These are phyloP conservation scores for Drosophila sproati DNA, from an alignment of 1,140 invertebrate genomes.

Conservation along the genomic window DNA sequence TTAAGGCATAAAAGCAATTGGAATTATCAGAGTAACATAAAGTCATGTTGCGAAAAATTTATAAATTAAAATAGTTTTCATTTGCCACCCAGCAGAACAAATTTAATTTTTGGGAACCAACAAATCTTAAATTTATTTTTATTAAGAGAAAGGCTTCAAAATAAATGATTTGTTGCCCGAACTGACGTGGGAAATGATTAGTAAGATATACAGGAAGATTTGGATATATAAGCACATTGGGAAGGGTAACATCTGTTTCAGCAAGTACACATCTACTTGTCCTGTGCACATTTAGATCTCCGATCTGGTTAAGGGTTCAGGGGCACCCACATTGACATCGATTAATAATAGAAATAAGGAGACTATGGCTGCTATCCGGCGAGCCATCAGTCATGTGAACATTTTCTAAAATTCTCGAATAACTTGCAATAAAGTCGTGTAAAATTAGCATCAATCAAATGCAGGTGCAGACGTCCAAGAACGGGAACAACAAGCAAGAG, in stretches of 20 bases:
- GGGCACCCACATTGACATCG: conserved; percentile 63
- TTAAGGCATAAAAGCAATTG: too few species aligned
- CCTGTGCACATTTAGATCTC: conserved; percentile 17
- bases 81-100: too few species aligned
- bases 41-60: too few species aligned
- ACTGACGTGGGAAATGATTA: conserved; percentile 3
- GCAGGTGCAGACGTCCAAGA: conserved; percentile 64
- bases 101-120: too few species aligned
- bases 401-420: conserved; percentile 37
- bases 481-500: conserved; percentile 21
- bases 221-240: neutral
- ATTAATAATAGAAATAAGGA: conserved; percentile 45
- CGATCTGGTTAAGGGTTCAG: conserved; percentile 10
- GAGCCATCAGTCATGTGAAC: conserved; percentile 54
- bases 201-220: neutral
- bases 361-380: conserved; percentile 8
- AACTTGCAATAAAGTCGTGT: conserved; percentile 73
- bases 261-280: neutral
- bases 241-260: conserved; percentile 46
- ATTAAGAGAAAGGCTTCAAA: neutral
- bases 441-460: conserved; percentile 80
- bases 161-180: conserved; percentile 6
- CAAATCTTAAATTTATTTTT: too few species aligned
- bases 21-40: too few species aligned
- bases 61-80: too few species aligned